Evolutionary conservation across 2,888 invertebrate genomes (phyloP).

Genomic region (Ophion ventricosus): DNA sequence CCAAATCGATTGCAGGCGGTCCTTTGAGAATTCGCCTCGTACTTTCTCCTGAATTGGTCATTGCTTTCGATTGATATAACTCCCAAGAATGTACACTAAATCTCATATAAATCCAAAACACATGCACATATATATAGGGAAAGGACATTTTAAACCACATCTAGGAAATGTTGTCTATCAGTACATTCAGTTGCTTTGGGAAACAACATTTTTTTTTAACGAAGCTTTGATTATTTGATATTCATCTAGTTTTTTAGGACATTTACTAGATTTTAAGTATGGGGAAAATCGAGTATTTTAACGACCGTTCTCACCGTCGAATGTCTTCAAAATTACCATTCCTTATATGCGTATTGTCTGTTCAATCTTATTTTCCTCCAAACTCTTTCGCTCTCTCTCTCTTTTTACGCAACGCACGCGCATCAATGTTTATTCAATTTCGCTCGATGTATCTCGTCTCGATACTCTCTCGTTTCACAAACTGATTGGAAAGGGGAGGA

Average conservation of each 20-base stretch:
- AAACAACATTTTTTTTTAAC: too few relatives aligned
- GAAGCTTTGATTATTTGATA: too few relatives aligned
- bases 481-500: slow-evolving; percentile 12
- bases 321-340: too few relatives aligned
- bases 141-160: too few relatives aligned
- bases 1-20: slow-evolving; percentile 47
- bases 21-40: slow-evolving; percentile 48
- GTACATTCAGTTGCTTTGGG: too few relatives aligned
- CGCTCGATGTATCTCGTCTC: slow-evolving; percentile 25
- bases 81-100: slow-evolving; percentile 5
- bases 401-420: slow-evolving; percentile 1
- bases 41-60: slow-evolving; percentile 23
- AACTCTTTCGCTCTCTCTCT: not conserved
- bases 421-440: slow-evolving; percentile 58
- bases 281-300: too few relatives aligned
- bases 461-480: slow-evolving; percentile 33
- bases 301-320: too few relatives aligned
- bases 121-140: not conserved
- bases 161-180: too few relatives aligned
- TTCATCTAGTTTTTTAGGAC: too few relatives aligned
- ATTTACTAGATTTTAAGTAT: too few relatives aligned
- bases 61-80: slow-evolving; percentile 12
- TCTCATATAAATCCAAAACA: slow-evolving; percentile 11
- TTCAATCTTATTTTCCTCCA: slow-evolving; percentile 23
- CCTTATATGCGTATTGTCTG: not conserved